Evolutionary conservation across 2,888 invertebrate genomes (phyloP), one percentile per base, ranked within the genome.

Genomic region (Anodontia alba): DNA sequence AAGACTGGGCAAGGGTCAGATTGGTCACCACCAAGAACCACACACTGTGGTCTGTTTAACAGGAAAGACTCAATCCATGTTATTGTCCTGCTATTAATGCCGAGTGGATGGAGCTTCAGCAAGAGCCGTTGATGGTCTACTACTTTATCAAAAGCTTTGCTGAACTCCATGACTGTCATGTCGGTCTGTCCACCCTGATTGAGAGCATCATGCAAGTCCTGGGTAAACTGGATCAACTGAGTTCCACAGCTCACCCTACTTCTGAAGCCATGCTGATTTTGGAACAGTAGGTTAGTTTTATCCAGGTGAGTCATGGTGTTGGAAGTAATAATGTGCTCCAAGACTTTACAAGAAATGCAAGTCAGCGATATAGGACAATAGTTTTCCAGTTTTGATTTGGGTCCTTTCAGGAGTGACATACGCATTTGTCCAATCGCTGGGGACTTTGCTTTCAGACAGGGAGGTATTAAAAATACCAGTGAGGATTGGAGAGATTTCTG

Each of bases 401-500:
- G 51, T 7, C 51, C 51, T 20, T 51, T 51, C 51, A 51, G 12
- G 12, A 5, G 51, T 51, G 7, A 51, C 51, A 51, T 51, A n/a
- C 10, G 51, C 51, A n/a, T 51, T 51, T n/a, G 10, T 51, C 51
- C 8, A 51, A n/a, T 51, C 51, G 15, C n/a, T 51, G 10, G n/a
- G 51, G 23, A 51, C 51, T 12, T 10, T 51, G 5, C 51, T n/a
- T 51, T 51, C 51, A 51, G 51, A 10, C 7, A 51, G 20, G n/a
- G 51, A 51, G 23, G 51, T 51, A 51, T 51, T 51, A n/a, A 51
- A 51, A 51, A 51, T 51, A n/a, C 51, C 51, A 17, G 51, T 51
- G 20, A 51, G 51, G n/a, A 51, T 51, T 20, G 51, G 51, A n/a
- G 12, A 8, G n/a, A 51, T 51, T 51, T 51, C 51, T 5, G 10